Evolutionary conservation across 2,797 vertebrate species (phyloP).

Genomic region (Lacerta agilis): DNA sequence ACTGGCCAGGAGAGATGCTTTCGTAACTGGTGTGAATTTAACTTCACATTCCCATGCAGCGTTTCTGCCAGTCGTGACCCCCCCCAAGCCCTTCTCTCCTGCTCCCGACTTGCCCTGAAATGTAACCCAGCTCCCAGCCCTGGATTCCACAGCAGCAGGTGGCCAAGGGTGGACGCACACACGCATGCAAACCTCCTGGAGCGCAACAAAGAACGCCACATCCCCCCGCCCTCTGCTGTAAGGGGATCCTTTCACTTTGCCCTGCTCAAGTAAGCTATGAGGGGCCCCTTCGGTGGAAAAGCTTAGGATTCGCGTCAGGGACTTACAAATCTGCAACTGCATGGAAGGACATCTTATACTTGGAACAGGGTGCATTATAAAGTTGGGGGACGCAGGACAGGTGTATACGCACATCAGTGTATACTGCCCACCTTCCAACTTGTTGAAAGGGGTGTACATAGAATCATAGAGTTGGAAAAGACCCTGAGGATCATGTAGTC

Average conservation of each 20-base stretch:
- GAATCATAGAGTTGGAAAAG: no score
- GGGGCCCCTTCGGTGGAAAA: neutral
- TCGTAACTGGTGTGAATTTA: no score
- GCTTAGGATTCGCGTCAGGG: neutral
- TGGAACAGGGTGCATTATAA: neutral
- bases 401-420: no score
- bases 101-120: neutral
- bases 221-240: neutral
- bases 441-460: no score
- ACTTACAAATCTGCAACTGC: neutral
- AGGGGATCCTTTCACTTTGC: neutral
- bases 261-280: neutral
- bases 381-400: neutral
- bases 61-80: neutral
- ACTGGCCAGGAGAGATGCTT: no score
- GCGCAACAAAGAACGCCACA: neutral
- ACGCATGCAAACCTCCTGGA: no score
- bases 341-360: neutral
- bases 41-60: neutral
- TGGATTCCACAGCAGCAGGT: slow-evolving; percentile 25
- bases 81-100: neutral
- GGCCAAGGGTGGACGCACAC: neutral
- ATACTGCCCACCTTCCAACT: no score
- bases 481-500: no score
- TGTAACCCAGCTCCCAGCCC: neutral